These are phyloP conservation scores for Kryptolebias ocellatus DNA, from an alignment of 2,797 vertebrate species.

Conservation along the genomic window DNA sequence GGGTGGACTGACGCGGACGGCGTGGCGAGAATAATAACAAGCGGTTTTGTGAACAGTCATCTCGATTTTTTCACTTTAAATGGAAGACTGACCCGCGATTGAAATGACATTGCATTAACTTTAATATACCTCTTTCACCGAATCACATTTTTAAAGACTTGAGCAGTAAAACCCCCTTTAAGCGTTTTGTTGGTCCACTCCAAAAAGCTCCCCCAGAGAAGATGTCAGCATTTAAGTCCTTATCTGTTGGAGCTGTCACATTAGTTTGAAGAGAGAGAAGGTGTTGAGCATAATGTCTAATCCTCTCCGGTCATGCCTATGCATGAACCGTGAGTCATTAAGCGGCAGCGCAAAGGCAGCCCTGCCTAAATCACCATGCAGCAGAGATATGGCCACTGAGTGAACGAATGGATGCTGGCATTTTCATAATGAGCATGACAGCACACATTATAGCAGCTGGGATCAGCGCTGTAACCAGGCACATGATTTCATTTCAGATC, in stretches of 20 bases:
- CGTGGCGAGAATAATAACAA: conserved; percentile 73
- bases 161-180: conserved; percentile 15
- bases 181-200: conserved; percentile 30
- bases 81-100: conserved; percentile 23
- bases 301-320: conserved; percentile 54
- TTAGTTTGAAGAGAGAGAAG: conserved; percentile 45
- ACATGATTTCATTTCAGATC: conserved; percentile 54
- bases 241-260: conserved; percentile 60
- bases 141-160: conserved; percentile 33
- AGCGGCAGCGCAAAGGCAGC: conserved; percentile 50
- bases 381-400: conserved; percentile 33
- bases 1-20: conserved; percentile 60
- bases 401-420: conserved; percentile 62
- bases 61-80: conserved; percentile 32
- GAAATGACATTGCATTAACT: conserved; percentile 52
- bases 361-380: conserved; percentile 43
- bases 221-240: conserved; percentile 49
- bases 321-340: conserved; percentile 68
- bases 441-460: conserved; percentile 54
- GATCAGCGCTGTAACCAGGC: conserved; percentile 43
- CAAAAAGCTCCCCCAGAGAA: conserved; percentile 17
- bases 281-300: conserved; percentile 46
- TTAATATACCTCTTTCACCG: conserved; percentile 45
- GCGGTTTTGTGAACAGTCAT: conserved; percentile 23
- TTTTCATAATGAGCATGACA: conserved; percentile 71